Percentiles rank a stretch among this genome's conserved stretches.
Conservation (phyloP, 1,140 invertebrate genomes). For the Spodoptera frugiperda region DNA sequence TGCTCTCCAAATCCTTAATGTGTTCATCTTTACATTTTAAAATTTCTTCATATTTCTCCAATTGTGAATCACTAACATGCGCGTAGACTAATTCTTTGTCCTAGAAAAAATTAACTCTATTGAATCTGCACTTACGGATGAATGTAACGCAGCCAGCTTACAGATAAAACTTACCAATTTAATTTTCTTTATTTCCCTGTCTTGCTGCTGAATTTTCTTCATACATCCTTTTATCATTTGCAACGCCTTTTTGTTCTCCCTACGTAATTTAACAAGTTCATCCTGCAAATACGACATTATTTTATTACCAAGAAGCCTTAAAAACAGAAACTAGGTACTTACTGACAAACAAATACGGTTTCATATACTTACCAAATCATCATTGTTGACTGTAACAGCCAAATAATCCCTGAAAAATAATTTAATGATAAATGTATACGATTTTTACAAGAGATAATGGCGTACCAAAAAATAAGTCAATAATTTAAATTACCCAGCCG, state of each 20-base stretch:
- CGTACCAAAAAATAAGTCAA: not conserved
- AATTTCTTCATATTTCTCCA: constrained; percentile 82
- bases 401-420: constrained; percentile 73
- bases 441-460: not conserved
- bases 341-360: not conserved
- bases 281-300: constrained; percentile 61
- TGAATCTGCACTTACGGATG: not conserved
- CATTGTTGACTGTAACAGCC: constrained; percentile 70
- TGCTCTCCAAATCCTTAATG: constrained; percentile 78
- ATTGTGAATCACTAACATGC: constrained; percentile 75
- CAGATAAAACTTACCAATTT: constrained; percentile 67
- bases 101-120: constrained; percentile 54
- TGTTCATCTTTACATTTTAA: constrained; percentile 83
- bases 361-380: constrained; percentile 68
- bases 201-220: constrained; percentile 80
- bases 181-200: constrained; percentile 81
- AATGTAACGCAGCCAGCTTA: not conserved
- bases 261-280: constrained; percentile 83
- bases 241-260: constrained; percentile 89
- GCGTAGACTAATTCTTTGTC: constrained; percentile 76
- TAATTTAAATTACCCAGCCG: constrained; percentile 67
- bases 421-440: no score
- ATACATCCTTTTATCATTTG: constrained; percentile 83
- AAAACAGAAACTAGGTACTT: not conserved
- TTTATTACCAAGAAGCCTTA: not conserved